These are phyloP conservation scores for Sinella curviseta DNA, from an alignment of 1,140 invertebrate species.

Conservation along the genomic window DNA sequence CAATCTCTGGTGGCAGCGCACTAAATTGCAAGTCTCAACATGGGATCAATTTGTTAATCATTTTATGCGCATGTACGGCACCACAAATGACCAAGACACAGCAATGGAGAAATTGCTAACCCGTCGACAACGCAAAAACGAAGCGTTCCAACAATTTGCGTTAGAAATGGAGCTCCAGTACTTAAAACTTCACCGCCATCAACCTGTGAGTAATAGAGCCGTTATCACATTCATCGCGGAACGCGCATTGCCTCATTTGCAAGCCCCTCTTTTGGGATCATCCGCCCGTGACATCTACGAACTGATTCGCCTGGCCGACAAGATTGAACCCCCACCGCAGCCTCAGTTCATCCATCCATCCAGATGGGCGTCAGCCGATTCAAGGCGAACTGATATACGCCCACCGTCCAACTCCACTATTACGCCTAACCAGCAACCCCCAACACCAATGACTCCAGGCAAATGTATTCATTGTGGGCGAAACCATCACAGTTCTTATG, in stretches of 20 bases:
- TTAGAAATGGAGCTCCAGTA: slow-evolving; percentile 9
- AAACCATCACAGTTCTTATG: not conserved
- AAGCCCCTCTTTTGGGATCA: not conserved
- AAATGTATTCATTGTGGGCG: not conserved
- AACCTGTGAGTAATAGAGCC: no score
- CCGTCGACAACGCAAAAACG: not conserved
- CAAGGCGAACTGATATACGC: not conserved
- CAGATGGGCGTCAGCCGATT: not conserved
- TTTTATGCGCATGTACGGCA: slow-evolving; percentile 1
- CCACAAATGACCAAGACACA: not conserved
- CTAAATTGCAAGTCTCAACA: not conserved
- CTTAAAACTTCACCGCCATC: not conserved
- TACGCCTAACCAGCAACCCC: no score
- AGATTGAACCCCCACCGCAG: slow-evolving; percentile 5
- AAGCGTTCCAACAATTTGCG: not conserved
- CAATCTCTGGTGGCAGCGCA: slow-evolving; percentile 11
- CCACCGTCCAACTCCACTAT: not conserved
- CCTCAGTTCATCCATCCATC: not conserved
- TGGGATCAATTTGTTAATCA: not conserved
- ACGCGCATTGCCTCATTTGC: not conserved
- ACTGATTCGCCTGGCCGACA: not conserved
- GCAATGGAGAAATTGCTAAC: not conserved
- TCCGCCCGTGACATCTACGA: not conserved
- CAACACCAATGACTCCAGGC: no score
- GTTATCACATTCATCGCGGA: not conserved